Evolutionary conservation across 1,140 invertebrate genomes (phyloP), one percentile per base, ranked within the genome.

Genomic region (Eufriesea mexicana): DNA sequence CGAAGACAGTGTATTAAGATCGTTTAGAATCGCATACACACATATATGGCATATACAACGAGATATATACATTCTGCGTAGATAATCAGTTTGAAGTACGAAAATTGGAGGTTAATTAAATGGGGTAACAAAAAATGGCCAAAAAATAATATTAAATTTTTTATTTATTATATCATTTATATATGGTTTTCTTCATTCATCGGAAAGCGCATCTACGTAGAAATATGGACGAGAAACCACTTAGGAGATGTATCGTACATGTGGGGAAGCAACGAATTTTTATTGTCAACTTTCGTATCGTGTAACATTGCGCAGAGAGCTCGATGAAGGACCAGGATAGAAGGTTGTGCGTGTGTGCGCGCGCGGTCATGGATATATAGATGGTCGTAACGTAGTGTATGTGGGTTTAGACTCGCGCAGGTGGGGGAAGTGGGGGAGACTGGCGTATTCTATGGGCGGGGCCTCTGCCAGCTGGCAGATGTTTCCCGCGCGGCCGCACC

Each of bases 391-490:
- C 54, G 59, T 77, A 42, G 82, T 84, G 20, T 88, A 76, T 20
- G 84, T 72, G 51, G 55, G 79, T 59, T 64, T 79, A 85, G 57
- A 68, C 54, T 67, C 49, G 67, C 77, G 84, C 84, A 68, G 71
- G 79, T 82, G 59, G 62, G 86, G 80, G 72, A 86, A 90, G 91
- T 84, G 89, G 86, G 89, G 86, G 71, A 89, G 81, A 86, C 75
- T 88, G 79, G 87, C 88, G 88, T 89, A 89, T 89, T 91, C 86
- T 86, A 91, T 92, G 90, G 94, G 94, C 94, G 94, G 93, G 93
- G 94, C 92, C 85, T 91, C 81, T 83, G 92, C 93, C 95, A 95
- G 95, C 95, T 95, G 95, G 95, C 94, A 95, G 95, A 95, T 95
- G 95, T 94, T 94, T 93, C 94, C 92, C 93, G 92, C 91, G 91